A percentile compares a stretch with the other conserved stretches of the same genome.
These are phyloP conservation scores for Pseudotriccus pelzelni DNA, from an alignment of 2,797 vertebrate genomes.

Conservation along the genomic window DNA sequence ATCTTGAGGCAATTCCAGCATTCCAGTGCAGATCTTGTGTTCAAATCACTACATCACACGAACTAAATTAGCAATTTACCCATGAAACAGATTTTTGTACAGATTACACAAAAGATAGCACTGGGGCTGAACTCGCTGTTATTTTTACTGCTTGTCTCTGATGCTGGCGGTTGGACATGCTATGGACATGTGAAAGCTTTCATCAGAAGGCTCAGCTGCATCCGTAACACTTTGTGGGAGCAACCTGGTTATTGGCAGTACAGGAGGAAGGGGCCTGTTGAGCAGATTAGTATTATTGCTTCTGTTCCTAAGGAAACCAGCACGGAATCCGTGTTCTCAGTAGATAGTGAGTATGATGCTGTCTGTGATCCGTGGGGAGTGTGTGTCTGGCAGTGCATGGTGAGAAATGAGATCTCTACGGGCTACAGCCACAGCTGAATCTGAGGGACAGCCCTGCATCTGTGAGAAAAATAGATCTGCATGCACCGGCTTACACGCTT, in stretches of 20 bases:
- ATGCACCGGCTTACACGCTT: background rate
- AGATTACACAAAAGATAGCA: background rate
- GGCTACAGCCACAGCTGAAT: background rate
- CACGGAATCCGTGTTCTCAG: background rate
- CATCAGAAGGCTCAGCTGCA: background rate
- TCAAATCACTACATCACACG: background rate
- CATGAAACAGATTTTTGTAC: background rate
- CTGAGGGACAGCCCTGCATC: background rate
- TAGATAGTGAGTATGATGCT: background rate
- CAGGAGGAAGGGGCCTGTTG: background rate
- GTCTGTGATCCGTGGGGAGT: background rate
- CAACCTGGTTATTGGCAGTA: background rate
- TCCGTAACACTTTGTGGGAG: background rate
- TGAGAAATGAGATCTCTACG: background rate
- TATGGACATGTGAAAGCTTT: background rate
- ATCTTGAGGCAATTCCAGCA: background rate
- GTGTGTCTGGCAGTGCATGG: background rate
- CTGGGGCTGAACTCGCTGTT: background rate
- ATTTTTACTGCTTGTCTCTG: background rate
- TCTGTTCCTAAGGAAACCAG: conserved; percentile 48
- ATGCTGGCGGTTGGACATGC: background rate
- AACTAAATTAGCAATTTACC: background rate
- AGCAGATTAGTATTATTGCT: background rate
- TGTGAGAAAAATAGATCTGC: background rate
- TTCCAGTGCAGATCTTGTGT: background rate